phyloP scores from a whole-genome alignment of 2,113 vertebrate genomes.

The Salminus brasiliensis region DNA sequence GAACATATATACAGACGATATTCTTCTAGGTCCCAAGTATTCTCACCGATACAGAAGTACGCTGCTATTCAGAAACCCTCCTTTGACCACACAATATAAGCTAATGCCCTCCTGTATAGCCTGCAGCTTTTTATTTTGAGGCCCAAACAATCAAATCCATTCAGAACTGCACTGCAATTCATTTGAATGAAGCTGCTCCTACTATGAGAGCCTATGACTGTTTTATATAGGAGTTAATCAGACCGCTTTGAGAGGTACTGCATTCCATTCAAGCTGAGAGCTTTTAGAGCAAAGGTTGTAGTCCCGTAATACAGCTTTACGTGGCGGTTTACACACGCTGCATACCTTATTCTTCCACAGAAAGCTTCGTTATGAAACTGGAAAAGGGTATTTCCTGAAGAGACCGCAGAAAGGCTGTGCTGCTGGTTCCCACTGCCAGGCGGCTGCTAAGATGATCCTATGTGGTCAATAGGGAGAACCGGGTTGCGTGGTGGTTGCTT shows the following conservation, averaged over 20 bases:
- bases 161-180: neutral
- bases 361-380: no score
- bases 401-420: no score
- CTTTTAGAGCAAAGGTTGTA: neutral
- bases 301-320: neutral
- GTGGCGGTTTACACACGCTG: neutral
- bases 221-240: slow-evolving; percentile 2
- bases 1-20: no score
- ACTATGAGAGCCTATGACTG: neutral
- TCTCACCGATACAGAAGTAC: neutral
- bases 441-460: no score
- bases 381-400: no score
- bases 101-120: neutral
- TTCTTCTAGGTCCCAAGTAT: no score
- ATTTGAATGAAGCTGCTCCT: slow-evolving; percentile 7
- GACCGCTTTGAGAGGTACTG: neutral
- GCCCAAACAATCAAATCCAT: neutral
- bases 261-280: neutral
- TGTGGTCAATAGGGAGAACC: no score
- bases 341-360: neutral
- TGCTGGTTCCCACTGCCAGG: no score
- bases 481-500: no score
- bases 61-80: neutral
- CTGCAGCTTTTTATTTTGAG: neutral
- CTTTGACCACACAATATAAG: slow-evolving; percentile 1